Percentiles rank a stretch among this genome's conserved stretches.
Conservation (phyloP, 2,797 vertebrate species). For the Silurus aristotelis region DNA sequence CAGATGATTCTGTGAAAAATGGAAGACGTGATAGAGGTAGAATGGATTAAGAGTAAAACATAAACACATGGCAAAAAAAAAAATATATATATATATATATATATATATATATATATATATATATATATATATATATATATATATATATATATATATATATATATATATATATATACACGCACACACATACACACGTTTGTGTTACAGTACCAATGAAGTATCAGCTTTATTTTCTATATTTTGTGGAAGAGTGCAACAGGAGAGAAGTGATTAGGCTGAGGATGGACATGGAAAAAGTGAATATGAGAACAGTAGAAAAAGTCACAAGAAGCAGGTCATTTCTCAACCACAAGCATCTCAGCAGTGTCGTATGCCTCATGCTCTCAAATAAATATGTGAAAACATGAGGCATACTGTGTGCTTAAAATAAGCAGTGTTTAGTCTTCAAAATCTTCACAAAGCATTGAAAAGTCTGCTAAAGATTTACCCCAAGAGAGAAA, state of each 20-base stretch:
- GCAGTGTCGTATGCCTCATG: neutral
- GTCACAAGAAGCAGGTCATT: conserved; percentile 18
- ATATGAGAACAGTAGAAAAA: conserved; percentile 28
- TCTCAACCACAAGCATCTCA: conserved; percentile 33
- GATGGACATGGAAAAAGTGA: conserved; percentile 42
- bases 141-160: too few species aligned
- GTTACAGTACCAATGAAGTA: neutral
- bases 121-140: too few species aligned
- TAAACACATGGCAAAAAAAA: neutral
- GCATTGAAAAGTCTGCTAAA: neutral
- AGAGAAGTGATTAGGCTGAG: conserved; percentile 15
- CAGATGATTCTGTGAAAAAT: neutral
- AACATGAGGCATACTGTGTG: neutral
- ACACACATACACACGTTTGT: too few species aligned
- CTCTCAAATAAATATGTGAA: conserved; percentile 23
- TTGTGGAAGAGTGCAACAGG: neutral
- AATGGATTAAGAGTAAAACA: neutral
- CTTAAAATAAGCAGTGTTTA: neutral
- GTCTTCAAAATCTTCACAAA: neutral
- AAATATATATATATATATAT: neutral
- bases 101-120: too few species aligned
- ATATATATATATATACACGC: too few species aligned
- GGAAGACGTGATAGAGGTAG: neutral
- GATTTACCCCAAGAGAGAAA: neutral
- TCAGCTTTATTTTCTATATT: neutral